These are phyloP conservation scores for Entomobrya proxima DNA, from an alignment of 2,888 invertebrate species.

Conservation along the genomic window DNA sequence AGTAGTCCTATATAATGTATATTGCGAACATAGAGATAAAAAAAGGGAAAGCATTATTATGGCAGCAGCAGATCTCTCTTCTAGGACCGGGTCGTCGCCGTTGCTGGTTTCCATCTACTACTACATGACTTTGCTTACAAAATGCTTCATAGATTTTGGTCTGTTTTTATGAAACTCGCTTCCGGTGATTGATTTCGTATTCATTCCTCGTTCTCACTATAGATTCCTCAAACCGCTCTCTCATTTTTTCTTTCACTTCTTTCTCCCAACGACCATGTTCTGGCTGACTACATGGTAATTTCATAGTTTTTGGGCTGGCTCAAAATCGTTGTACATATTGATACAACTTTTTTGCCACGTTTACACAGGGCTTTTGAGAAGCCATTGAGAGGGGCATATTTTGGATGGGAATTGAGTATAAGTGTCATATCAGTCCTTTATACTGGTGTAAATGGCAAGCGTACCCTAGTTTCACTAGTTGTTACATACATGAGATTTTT, in stretches of 20 bases:
- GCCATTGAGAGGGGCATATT: background rate
- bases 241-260: background rate
- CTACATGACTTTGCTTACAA: background rate
- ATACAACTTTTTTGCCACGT: background rate
- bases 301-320: background rate
- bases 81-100: background rate
- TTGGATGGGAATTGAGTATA: background rate
- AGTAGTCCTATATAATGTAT: background rate
- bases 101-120: background rate
- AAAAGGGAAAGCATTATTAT: background rate
- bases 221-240: conserved; percentile 35
- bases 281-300: too few relatives aligned
- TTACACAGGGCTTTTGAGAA: background rate
- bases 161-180: conserved; percentile 49
- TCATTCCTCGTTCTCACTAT: conserved; percentile 50
- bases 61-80: conserved; percentile 1
- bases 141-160: conserved; percentile 6
- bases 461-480: too few relatives aligned
- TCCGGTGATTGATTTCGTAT: conserved; percentile 57
- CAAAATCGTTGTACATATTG: background rate
- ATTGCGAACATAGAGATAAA: background rate
- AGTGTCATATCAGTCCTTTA: background rate
- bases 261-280: too few relatives aligned
- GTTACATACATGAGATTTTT: too few relatives aligned
- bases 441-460: too few relatives aligned